Percentiles rank a stretch among this genome's conserved stretches.
These are phyloP conservation scores for Cochlearius cochlearius DNA, from an alignment of 2,113 vertebrate species.

Conservation along the genomic window DNA sequence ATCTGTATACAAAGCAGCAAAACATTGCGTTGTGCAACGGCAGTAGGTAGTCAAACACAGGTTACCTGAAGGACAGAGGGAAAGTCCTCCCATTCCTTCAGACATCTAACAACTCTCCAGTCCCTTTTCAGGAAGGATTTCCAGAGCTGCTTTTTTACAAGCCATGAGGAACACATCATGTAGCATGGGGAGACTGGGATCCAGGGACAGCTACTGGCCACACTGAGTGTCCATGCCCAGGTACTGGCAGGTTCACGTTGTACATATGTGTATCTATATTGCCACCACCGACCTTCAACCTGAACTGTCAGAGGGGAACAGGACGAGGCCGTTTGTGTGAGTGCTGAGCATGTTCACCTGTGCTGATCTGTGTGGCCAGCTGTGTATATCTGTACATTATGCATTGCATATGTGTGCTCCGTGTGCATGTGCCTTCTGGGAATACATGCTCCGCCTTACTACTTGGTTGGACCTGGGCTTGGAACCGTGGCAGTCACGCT, in stretches of 20 bases:
- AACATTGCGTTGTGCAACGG: background rate
- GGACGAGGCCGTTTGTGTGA: fast-evolving
- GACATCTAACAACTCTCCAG: background rate
- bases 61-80: background rate
- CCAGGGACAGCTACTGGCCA: background rate
- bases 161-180: background rate
- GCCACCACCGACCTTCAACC: background rate
- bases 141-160: background rate
- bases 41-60: background rate
- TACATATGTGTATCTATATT: fast-evolving
- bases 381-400: background rate
- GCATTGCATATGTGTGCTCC: background rate
- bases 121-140: background rate
- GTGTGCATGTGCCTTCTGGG: background rate
- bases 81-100: background rate
- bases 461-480: background rate
- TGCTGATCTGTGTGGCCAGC: background rate
- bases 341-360: background rate
- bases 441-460: background rate
- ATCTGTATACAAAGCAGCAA: background rate
- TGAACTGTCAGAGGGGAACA: background rate
- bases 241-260: background rate
- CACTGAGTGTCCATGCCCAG: fast-evolving
- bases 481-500: background rate
- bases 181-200: background rate